Base-by-base conservation (phyloP, 1,140 invertebrate species). In the Aricia agestis region DNA sequence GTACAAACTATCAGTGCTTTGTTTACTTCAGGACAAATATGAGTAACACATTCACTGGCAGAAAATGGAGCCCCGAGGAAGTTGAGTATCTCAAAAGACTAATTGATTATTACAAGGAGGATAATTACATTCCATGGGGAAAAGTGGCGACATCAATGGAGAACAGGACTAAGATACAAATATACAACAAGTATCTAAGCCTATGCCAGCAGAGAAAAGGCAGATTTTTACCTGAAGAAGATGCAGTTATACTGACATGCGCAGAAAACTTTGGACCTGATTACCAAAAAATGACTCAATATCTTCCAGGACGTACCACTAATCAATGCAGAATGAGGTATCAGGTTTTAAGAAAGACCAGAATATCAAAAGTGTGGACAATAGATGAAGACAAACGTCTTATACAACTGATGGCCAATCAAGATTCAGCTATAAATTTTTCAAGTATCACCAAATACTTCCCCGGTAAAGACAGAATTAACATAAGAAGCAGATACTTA, bases 1-100 rank as follows among this genome's bases (percentile, higher is more conserved):
- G 95, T 42, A 93, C 93, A 17, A 94, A 92, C 9, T 95, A 94
- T 79, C 94, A 95, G 75, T 94, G 94, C 77, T 95, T 95, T 82
- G 89, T 95, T 4, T 93, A 95, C 75, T 95, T 92, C 78, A 92
- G 93, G 19, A 93, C 92, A 1, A 92, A 92, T 67, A 84, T 92
- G 76, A 80, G 70, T 19, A 86, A 84, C 72, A 84, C 76, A 72
- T 80, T 82, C 72, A 82, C 75, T 72, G 78, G 83, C 10, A 73
- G 79, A 45, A 86, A 85, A 69, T 96, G 95, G 94, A 89, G 89
- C n/a, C 78, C 85, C 41, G 84, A 92, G 73, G 95, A 96, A 80
- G 93, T 95, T 75, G 82, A 92, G 58, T 91, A 89, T 67, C 81
- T 96, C 1, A 75, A 86, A 15, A 82, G 90, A 67, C 69, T 94